A percentile compares a stretch with the other conserved stretches of the same genome.
These are phyloP conservation scores for Amazona finschi DNA, from an alignment of 2,797 vertebrate genomes.

Conservation along the genomic window DNA sequence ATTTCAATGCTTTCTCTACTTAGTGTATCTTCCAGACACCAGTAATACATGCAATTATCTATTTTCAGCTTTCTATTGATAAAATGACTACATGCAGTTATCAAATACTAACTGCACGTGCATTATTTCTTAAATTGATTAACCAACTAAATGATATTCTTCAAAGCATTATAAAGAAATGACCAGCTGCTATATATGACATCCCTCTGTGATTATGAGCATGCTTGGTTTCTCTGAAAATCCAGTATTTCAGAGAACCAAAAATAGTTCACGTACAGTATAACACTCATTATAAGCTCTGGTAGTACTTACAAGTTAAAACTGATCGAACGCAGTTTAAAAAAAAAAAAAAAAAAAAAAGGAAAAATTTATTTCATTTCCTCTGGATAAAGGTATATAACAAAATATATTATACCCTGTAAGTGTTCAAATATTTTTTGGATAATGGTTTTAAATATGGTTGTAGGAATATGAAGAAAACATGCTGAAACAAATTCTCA, in stretches of 20 bases:
- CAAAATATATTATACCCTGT: background rate
- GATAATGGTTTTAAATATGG: background rate
- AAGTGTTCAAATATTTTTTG: background rate
- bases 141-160: slow-evolving; percentile 25
- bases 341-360: background rate
- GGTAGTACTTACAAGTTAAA: background rate
- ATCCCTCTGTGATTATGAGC: background rate
- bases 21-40: background rate
- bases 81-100: background rate
- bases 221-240: background rate
- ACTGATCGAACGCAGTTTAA: background rate
- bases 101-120: background rate
- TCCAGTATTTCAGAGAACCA: background rate
- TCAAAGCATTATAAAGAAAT: background rate
- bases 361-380: background rate
- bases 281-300: background rate
- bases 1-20: background rate
- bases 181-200: background rate
- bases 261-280: background rate
- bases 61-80: background rate
- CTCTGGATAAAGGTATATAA: background rate
- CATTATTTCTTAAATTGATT: slow-evolving; percentile 25
- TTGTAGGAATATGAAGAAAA: background rate
- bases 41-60: background rate
- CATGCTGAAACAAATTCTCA: background rate